Evolutionary conservation across 1,140 invertebrate species (phyloP), one percentile per base, ranked within the genome.

Genomic region (Anastrepha ludens): DNA sequence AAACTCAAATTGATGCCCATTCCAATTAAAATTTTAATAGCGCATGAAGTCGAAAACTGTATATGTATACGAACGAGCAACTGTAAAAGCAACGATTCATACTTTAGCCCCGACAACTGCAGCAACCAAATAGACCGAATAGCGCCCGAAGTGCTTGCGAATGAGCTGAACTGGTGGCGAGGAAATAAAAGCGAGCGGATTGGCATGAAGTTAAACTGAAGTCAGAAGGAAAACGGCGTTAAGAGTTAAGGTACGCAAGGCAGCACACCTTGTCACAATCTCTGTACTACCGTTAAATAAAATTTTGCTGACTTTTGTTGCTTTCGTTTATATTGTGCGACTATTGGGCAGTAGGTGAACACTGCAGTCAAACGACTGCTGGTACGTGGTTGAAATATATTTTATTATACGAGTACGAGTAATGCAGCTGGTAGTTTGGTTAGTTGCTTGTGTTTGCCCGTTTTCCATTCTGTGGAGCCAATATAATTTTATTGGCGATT

Each of bases 401-500:
- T 74, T 74, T 81, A 81, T 20, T 20, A 50, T 13, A 55, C 47
- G 55, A 81, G 20, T 62, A 62, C 15, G 60, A 15, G 60, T 55
- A 81, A 3, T 47, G 17, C 41, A 15, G 41, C 55, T 81, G 41
- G 74, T 55, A 55, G 13, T 29, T 44, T 29, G 15, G 44, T 74
- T 74, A 11, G 29, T 20, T 67, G 29, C n/a, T 17, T 20, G 17
- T 64, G 13, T 47, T 39, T 47, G 65, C 39, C 8, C 20, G 44
- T 81, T 81, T 58, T 17, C 47, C 74, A 4, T n/a, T 29, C 74
- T 13, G 50, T 13, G 9, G n/a, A 55, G 17, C 7, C 74, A 41
- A 58, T 81, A 47, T 50, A n/a, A 81, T 81, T 81, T 81, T 55
- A 81, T 55, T 81, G 47, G 17, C 74, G 74, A 55, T 81, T 81